Conservation (phyloP, 2,888 invertebrate species). For the Lissonota sp. region DNA sequence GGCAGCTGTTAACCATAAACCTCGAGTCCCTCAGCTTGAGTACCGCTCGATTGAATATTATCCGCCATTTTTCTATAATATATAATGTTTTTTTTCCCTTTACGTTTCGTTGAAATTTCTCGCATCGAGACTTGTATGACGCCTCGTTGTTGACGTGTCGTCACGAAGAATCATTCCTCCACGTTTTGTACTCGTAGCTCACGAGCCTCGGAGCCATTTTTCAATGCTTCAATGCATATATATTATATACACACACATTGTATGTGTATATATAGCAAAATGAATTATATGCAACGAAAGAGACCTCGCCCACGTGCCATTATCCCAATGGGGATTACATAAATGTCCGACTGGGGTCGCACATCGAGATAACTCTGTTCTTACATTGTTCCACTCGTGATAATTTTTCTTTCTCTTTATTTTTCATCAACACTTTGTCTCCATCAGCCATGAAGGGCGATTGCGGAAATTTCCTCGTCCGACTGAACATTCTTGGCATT, state of each 20-base stretch:
- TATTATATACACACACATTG: too few relatives aligned
- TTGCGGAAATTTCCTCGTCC: conserved; percentile 1
- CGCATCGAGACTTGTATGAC: conserved; percentile 5
- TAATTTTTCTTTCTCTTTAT: not conserved
- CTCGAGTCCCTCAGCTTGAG: conserved; percentile 22
- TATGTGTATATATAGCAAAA: too few relatives aligned
- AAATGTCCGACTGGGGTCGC: conserved; percentile 59
- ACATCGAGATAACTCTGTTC: conserved; percentile 33
- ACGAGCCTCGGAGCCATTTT: conserved; percentile 4
- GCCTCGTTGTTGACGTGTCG: conserved; percentile 27
- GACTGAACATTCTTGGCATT: not conserved
- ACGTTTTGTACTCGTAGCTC: conserved; percentile 21
- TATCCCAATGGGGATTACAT: conserved; percentile 71
- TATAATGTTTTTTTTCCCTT: too few relatives aligned
- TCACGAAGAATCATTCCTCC: conserved; percentile 43
- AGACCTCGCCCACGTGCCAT: conserved; percentile 75
- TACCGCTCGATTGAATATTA: conserved; percentile 52
- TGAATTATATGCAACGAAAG: conserved; percentile 55
- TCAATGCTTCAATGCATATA: conserved; percentile 58
- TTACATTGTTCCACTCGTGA: conserved; percentile 23
- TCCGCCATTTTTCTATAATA: conserved; percentile 16
- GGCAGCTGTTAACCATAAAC: conserved; percentile 29
- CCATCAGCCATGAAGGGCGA: conserved; percentile 5
- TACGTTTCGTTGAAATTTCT: conserved; percentile 22
- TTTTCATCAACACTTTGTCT: not conserved